Evolutionary conservation across 2,888 invertebrate genomes (phyloP).

Genomic region (Perithous albicinctus): DNA sequence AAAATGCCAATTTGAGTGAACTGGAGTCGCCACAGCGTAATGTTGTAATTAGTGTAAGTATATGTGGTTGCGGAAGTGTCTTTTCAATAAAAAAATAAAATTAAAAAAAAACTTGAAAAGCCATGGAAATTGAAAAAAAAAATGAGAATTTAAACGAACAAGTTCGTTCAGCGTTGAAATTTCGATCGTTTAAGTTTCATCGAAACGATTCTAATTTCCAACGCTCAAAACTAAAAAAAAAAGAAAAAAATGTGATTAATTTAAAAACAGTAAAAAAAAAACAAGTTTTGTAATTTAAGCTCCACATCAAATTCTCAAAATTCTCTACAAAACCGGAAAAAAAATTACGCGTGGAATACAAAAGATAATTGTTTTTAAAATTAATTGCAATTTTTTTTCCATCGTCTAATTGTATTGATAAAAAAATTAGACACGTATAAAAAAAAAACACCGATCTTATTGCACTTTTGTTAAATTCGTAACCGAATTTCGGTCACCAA

Average conservation of each 20-base stretch:
- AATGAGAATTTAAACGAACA: background rate
- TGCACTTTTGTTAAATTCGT: background rate
- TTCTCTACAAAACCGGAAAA: too few relatives aligned
- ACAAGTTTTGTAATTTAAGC: too few relatives aligned
- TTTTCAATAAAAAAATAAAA: conserved; percentile 17
- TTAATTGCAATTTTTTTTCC: too few relatives aligned
- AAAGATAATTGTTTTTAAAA: too few relatives aligned
- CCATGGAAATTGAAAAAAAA: background rate
- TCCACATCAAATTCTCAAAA: too few relatives aligned
- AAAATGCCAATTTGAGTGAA: too few relatives aligned
- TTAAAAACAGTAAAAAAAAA: too few relatives aligned
- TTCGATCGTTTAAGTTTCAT: background rate
- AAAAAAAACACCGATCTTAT: background rate
- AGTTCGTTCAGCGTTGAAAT: conserved; percentile 7
- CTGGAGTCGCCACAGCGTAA: conserved; percentile 41
- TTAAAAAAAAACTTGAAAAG: conserved; percentile 3
- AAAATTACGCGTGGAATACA: too few relatives aligned
- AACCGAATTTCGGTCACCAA: background rate
- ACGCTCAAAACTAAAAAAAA: too few relatives aligned
- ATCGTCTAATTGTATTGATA: conserved; percentile 1
- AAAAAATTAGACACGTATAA: conserved; percentile 5
- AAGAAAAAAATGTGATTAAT: too few relatives aligned
- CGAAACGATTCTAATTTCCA: background rate
- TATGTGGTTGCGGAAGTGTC: conserved; percentile 39
- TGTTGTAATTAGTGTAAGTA: conserved; percentile 58